Evolutionary conservation across 2,888 invertebrate species (phyloP).

Genomic region (Ectropis crepuscularia): DNA sequence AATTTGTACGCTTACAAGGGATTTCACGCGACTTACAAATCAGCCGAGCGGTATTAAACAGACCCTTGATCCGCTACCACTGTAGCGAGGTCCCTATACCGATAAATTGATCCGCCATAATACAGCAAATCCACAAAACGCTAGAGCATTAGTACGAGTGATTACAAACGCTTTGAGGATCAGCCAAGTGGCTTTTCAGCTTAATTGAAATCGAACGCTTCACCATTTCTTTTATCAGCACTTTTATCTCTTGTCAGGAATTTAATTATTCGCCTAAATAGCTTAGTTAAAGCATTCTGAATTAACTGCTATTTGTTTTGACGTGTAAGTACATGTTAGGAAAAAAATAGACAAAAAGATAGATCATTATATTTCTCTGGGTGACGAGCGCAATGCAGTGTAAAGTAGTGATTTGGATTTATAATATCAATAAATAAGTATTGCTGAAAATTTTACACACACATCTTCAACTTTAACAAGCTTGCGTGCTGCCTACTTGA

Average conservation of each 20-base stretch:
- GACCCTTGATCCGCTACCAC: neutral
- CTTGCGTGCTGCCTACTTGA: no score
- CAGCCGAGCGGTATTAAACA: no score
- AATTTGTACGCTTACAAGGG: no score
- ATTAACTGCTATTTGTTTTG: constrained; percentile 7
- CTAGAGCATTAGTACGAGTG: constrained; percentile 20
- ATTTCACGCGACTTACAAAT: no score
- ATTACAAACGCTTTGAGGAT: constrained; percentile 29
- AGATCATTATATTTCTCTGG: no score
- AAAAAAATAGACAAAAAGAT: no score
- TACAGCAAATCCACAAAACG: constrained; percentile 24
- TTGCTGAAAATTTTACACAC: no score
- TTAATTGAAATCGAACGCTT: constrained; percentile 44
- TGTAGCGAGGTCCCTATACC: constrained; percentile 10
- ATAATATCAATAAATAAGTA: no score
- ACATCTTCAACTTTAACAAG: no score
- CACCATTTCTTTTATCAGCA: constrained; percentile 33
- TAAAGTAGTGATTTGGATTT: no score
- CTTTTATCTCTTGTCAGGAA: constrained; percentile 38
- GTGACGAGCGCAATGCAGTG: no score
- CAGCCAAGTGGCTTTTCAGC: constrained; percentile 29
- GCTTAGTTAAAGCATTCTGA: constrained; percentile 30
- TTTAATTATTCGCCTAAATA: constrained; percentile 39
- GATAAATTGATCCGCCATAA: constrained; percentile 28
- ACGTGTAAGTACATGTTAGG: neutral